phyloP scores from a whole-genome alignment of 2,888 invertebrate species.

The Agrotis segetum region DNA sequence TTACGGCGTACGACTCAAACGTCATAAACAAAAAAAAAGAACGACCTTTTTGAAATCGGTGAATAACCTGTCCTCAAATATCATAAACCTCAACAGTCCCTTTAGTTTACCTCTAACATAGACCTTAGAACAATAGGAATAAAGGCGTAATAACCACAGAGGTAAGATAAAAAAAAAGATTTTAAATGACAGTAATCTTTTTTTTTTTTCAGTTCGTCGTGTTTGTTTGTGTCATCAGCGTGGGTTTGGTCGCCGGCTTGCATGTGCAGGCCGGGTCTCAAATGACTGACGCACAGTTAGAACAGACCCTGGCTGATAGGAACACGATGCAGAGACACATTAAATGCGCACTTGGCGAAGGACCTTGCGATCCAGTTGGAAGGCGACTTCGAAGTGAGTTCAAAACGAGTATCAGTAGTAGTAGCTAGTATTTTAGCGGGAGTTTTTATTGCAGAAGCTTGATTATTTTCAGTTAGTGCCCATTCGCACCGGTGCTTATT shows the following conservation, averaged over 20 bases:
- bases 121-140: too few relatives aligned
- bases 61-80: background rate
- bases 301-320: constrained; percentile 92
- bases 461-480: background rate
- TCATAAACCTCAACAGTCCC: background rate
- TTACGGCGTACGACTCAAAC: background rate
- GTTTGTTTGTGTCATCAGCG: constrained; percentile 49
- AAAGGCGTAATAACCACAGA: background rate
- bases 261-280: constrained; percentile 77
- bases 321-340: constrained; percentile 93
- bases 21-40: constrained; percentile 15
- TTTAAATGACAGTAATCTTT: background rate
- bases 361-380: constrained; percentile 93
- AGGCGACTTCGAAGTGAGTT: constrained; percentile 93
- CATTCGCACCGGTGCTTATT: too few relatives aligned
- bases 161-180: background rate
- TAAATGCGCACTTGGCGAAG: constrained; percentile 93
- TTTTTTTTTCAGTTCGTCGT: constrained; percentile 65
- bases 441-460: background rate
- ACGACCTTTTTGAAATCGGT: too few relatives aligned
- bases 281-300: constrained; percentile 92
- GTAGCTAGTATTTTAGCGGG: background rate
- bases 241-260: constrained; percentile 50
- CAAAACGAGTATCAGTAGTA: background rate
- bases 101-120: background rate